These are phyloP conservation scores for Emberiza fucata DNA, from an alignment of 2,113 vertebrate genomes.

Conservation along the genomic window DNA sequence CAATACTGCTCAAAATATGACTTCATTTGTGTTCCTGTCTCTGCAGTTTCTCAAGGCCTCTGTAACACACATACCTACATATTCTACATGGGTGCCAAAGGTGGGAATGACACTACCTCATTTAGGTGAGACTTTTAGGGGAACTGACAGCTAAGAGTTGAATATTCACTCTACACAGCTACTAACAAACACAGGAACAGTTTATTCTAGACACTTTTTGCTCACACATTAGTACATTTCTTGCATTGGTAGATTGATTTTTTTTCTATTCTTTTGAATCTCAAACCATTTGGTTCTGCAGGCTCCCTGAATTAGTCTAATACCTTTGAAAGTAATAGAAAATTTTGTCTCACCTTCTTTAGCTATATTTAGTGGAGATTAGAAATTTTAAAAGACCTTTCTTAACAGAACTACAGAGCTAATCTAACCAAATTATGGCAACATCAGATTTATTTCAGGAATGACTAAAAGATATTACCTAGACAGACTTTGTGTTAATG, in stretches of 20 bases:
- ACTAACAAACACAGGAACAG: background rate
- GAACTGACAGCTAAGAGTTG: background rate
- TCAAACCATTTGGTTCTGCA: background rate
- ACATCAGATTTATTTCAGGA: background rate
- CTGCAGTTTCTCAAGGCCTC: background rate
- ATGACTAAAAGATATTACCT: background rate
- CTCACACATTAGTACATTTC: accelerated
- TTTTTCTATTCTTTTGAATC: background rate
- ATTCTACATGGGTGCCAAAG: background rate
- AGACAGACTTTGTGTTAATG: background rate
- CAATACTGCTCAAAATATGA: background rate
- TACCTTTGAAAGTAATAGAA: background rate
- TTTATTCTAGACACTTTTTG: background rate
- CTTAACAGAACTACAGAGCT: background rate
- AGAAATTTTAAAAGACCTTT: background rate
- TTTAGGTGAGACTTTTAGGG: background rate
- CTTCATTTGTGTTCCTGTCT: background rate
- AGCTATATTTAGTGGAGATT: background rate
- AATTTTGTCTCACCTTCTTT: background rate
- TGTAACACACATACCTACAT: background rate
- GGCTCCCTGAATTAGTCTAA: background rate
- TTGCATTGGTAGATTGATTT: background rate
- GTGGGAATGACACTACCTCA: background rate
- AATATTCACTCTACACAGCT: background rate
- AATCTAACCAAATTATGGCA: background rate